Conservation (phyloP, 2,888 invertebrate species). For the Lithophane semibrunnea region DNA sequence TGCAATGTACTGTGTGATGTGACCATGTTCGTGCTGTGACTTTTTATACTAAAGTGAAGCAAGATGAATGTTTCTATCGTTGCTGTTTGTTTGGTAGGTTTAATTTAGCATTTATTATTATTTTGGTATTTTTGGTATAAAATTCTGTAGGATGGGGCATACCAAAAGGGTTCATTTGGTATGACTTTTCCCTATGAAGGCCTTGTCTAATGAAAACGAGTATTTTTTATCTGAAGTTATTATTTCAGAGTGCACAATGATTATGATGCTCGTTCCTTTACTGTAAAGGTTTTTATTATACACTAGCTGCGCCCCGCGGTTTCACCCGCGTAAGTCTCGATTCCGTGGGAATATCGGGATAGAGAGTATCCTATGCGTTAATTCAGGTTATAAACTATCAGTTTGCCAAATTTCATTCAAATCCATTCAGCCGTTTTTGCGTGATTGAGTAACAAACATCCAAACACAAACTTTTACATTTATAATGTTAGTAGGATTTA, state of each 20-base stretch:
- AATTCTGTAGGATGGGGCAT: not conserved
- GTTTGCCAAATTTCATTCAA: too few species aligned
- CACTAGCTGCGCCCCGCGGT: too few species aligned
- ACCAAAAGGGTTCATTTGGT: not conserved
- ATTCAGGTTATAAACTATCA: too few species aligned
- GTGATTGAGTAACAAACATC: too few species aligned
- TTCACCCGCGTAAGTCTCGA: too few species aligned
- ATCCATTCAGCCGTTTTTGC: too few species aligned
- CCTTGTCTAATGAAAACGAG: not conserved
- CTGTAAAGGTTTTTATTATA: too few species aligned
- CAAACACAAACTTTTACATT: too few species aligned
- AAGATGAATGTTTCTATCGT: slow-evolving; percentile 56
- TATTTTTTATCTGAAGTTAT: not conserved
- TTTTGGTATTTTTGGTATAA: not conserved
- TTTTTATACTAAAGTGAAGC: slow-evolving; percentile 13
- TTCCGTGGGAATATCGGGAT: too few species aligned
- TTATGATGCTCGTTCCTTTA: not conserved
- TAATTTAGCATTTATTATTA: not conserved
- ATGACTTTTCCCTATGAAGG: not conserved
- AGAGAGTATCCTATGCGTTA: too few species aligned
- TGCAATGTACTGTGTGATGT: slow-evolving; percentile 18
- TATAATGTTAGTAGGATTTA: too few species aligned
- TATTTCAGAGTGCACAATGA: too few species aligned
- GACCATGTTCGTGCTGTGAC: slow-evolving; percentile 34
- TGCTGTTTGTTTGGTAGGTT: slow-evolving; percentile 46